These are phyloP conservation scores for Deroptyus accipitrinus DNA, from an alignment of 2,113 vertebrate genomes.

Conservation along the genomic window DNA sequence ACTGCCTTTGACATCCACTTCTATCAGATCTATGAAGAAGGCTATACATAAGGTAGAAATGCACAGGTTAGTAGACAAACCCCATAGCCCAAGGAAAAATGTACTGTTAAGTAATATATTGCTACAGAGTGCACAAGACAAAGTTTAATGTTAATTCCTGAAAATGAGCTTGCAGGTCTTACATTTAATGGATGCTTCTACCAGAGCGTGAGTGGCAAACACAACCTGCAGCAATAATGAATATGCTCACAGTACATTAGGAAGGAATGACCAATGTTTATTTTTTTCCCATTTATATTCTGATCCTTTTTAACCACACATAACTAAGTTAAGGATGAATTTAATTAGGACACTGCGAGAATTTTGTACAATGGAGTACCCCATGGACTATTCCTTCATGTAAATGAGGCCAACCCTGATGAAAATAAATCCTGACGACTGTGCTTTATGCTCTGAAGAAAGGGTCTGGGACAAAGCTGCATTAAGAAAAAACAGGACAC, in stretches of 20 bases:
- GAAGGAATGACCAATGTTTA: neutral
- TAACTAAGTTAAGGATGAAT: neutral
- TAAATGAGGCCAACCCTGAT: neutral
- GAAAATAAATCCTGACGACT: slow-evolving; percentile 35
- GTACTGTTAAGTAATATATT: neutral
- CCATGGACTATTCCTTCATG: neutral
- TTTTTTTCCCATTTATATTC: neutral
- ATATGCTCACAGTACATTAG: neutral
- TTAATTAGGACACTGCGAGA: neutral
- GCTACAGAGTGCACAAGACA: neutral
- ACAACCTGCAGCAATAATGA: neutral
- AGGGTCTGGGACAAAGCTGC: neutral
- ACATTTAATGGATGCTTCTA: neutral
- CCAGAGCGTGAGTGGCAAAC: neutral
- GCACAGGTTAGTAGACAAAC: neutral
- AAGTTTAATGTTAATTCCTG: neutral
- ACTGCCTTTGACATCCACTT: neutral
- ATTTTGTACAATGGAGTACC: neutral
- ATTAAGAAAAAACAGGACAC: neutral
- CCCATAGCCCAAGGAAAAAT: neutral
- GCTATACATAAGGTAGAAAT: neutral
- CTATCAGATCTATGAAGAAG: neutral
- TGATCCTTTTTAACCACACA: neutral
- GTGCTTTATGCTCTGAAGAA: neutral
- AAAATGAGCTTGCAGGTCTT: neutral